Evolutionary conservation across 1,140 invertebrate species (phyloP).

Genomic region (Heterodera carotae): DNA sequence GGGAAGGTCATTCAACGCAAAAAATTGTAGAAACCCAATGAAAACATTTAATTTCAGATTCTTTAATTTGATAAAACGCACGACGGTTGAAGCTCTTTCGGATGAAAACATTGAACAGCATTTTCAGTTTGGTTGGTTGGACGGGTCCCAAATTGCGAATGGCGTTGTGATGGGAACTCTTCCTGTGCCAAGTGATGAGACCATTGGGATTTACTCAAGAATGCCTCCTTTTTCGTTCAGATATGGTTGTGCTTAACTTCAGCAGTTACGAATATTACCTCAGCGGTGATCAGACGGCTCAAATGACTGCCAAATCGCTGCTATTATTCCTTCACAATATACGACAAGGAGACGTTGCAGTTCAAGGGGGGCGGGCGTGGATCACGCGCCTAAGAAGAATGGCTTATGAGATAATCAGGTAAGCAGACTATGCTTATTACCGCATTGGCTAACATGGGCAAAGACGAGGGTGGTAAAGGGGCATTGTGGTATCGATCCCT

Average conservation of each 20-base stretch:
- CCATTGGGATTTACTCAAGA: neutral
- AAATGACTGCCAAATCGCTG: slow-evolving; percentile 63
- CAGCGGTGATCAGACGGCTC: slow-evolving; percentile 75
- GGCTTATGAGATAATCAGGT: slow-evolving; percentile 56
- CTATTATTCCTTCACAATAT: slow-evolving; percentile 62
- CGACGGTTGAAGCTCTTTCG: slow-evolving; percentile 40
- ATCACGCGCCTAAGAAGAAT: slow-evolving; percentile 52
- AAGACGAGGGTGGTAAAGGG: no score
- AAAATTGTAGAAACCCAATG: neutral
- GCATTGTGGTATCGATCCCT: no score
- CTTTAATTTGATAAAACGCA: slow-evolving; percentile 44
- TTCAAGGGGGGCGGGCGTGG: slow-evolving; percentile 53
- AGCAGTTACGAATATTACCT: slow-evolving; percentile 85
- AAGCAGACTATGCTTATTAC: no score
- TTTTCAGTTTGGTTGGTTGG: slow-evolving; percentile 89
- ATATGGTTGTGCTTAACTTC: slow-evolving; percentile 82
- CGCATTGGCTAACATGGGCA: no score
- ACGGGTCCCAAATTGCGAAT: slow-evolving; percentile 81
- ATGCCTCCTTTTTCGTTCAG: slow-evolving; percentile 33
- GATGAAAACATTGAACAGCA: slow-evolving; percentile 66
- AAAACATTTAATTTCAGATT: slow-evolving; percentile 40
- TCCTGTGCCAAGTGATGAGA: slow-evolving; percentile 75
- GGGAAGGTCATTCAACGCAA: slow-evolving; percentile 44
- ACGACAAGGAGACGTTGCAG: slow-evolving; percentile 34
- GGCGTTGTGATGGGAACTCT: slow-evolving; percentile 81